A percentile compares a stretch with the other conserved stretches of the same genome.
Evolutionary conservation across 30 jellyfish, hydroid and myxozoan genomes (phyloP).

Genomic region (Pelagia noctiluca): DNA sequence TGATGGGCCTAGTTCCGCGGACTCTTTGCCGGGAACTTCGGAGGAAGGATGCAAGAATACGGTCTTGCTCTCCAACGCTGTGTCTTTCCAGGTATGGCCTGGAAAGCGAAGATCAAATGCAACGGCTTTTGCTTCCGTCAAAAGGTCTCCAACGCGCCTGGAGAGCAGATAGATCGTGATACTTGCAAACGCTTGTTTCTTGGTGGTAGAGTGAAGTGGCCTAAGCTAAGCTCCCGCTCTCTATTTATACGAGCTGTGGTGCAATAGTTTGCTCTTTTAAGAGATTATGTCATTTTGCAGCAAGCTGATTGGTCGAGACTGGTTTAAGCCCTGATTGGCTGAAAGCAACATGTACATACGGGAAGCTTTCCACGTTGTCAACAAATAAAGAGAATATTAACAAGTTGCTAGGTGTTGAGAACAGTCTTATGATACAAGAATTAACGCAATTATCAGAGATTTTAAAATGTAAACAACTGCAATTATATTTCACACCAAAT

Average conservation of each 20-base stretch:
- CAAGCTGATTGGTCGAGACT: not conserved
- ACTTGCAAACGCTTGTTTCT: not conserved
- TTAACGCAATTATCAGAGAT: not conserved
- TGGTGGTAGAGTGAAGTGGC: not conserved
- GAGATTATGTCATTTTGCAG: not conserved
- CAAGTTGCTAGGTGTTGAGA: not conserved
- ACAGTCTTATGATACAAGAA: not conserved
- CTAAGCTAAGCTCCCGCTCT: not conserved
- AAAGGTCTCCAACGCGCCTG: not conserved
- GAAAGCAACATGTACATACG: not conserved
- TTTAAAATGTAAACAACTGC: not conserved
- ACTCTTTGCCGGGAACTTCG: conserved; percentile 71
- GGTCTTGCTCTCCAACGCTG: conserved; percentile 10
- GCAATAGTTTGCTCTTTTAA: conserved; percentile 64
- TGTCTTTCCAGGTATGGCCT: not conserved
- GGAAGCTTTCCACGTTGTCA: no score
- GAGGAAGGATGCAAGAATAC: not conserved
- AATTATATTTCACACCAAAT: not conserved
- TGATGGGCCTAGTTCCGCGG: conserved; percentile 11
- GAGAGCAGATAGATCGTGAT: not conserved
- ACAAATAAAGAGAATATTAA: not conserved
- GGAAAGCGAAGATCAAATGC: not conserved
- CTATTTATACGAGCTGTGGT: conserved; percentile 54
- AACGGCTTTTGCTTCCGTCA: not conserved
- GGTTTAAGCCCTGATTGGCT: not conserved